Evolutionary conservation across 2,888 invertebrate genomes (phyloP).

Genomic region (Hymenopus coronatus): DNA sequence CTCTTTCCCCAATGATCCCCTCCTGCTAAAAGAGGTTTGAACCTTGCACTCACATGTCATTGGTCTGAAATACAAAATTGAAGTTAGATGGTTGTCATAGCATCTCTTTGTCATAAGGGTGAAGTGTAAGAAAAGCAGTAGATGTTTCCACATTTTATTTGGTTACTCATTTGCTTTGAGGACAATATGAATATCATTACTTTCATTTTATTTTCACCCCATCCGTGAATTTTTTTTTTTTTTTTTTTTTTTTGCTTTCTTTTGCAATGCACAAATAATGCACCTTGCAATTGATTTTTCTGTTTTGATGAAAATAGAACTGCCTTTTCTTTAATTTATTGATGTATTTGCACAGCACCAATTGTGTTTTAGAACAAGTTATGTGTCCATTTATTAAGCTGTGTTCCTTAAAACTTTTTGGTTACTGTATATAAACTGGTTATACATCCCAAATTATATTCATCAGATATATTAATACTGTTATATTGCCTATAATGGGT

Average conservation of each 20-base stretch:
- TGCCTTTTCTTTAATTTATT: not conserved
- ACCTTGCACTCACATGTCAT: not conserved
- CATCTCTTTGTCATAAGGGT: not conserved
- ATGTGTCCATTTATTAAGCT: not conserved
- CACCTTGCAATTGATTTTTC: not conserved
- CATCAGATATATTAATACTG: not conserved
- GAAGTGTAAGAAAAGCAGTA: not conserved
- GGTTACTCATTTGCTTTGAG: not conserved
- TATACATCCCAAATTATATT: not conserved
- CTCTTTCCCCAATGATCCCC: conserved; percentile 30
- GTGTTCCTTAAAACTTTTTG: not conserved
- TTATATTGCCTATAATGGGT: not conserved
- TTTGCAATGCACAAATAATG: not conserved
- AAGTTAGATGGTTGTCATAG: not conserved
- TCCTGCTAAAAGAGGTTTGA: conserved; percentile 27
- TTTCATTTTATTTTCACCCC: not conserved
- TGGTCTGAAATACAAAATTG: not conserved
- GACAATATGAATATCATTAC: not conserved
- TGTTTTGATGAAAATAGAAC: not conserved
- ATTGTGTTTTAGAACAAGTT: not conserved
- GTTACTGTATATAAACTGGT: not conserved
- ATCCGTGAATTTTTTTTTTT: not conserved
- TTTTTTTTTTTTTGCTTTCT: too few species aligned
- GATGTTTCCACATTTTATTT: not conserved
- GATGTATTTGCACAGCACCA: not conserved